Conservation (phyloP, 2,888 invertebrate genomes). For the Lepidochrysops patricia region DNA sequence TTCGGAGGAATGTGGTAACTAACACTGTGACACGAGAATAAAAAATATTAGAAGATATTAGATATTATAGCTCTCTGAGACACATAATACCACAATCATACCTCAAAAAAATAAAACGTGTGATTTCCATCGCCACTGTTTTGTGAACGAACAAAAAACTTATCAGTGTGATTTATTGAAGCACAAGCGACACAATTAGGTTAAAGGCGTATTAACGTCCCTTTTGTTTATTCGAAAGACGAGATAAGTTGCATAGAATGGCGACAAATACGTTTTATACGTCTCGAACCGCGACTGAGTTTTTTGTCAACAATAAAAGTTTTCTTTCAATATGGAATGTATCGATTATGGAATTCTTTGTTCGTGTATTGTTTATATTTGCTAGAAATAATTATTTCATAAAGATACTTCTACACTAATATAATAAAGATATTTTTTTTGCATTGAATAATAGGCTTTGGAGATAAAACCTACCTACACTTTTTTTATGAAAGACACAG, state of each 20-base stretch:
- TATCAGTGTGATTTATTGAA: not conserved
- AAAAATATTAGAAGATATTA: too few relatives aligned
- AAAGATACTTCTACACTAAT: too few relatives aligned
- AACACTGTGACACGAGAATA: too few relatives aligned
- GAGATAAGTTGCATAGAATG: not conserved
- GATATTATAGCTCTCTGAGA: too few relatives aligned
- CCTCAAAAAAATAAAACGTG: not conserved
- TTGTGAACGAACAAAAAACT: not conserved
- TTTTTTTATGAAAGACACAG: too few relatives aligned
- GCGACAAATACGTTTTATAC: not conserved
- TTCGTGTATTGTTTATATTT: not conserved
- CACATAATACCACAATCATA: too few relatives aligned
- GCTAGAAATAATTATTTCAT: too few relatives aligned
- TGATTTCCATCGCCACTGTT: not conserved
- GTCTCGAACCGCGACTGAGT: not conserved
- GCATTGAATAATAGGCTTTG: too few relatives aligned
- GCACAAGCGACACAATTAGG: not conserved
- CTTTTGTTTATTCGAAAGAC: not conserved
- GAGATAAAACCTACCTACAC: too few relatives aligned
- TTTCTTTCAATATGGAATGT: not conserved
- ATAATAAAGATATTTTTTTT: too few relatives aligned
- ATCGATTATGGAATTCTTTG: not conserved
- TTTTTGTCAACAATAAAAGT: not conserved
- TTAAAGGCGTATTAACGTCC: not conserved
- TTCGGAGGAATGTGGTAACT: too few relatives aligned